Evolutionary conservation across 2,888 invertebrate species (phyloP), one percentile per base, ranked within the genome.

Genomic region (Chrysodeixis includens): DNA sequence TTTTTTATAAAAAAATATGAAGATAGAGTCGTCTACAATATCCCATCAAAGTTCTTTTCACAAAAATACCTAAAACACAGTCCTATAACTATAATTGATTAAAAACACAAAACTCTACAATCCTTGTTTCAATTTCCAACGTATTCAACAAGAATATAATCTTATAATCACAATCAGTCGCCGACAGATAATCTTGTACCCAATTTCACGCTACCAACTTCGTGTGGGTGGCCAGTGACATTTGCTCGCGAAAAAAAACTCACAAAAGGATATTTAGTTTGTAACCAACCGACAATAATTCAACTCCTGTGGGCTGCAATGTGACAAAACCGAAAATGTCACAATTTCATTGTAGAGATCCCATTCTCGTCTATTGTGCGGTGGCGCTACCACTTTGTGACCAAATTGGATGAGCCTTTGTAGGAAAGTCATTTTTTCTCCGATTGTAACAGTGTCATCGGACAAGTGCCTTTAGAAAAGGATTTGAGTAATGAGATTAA

Each of bases 331-430:
- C 83, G 73, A 86, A 86, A 86, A 89, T 93, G 93, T 92, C 92
- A 93, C 92, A 91, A 90, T 84, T 53, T 63, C 66, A 69, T 76
- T 74, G 73, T 79, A 56, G 86, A 88, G 86, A 88, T 79, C 71
- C 82, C 52, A 71, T 73, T 78, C 76, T 75, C 58, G n/a, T 53
- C 56, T 56, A 89, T 89, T 87, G 86, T 87, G 77, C 85, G 88
- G 90, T 94, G 94, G 94, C 94, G 94, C 94, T 95, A 92, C 91
- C 79, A 80, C 88, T 88, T 91, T 90, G 88, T 91, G 75, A 74
- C 77, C 70, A 82, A 88, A 86, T 85, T 80, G 85, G 85, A 85
- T 85, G 79, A 86, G 72, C 78, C 68, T 82, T 87, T 87, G 85
- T 86, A 75, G 82, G 80, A 85, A 91, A 93, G 92, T 92, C 92